Evolutionary conservation across 2,888 invertebrate species (phyloP), one percentile per base, ranked within the genome.

Genomic region (Agonum fuliginosum): DNA sequence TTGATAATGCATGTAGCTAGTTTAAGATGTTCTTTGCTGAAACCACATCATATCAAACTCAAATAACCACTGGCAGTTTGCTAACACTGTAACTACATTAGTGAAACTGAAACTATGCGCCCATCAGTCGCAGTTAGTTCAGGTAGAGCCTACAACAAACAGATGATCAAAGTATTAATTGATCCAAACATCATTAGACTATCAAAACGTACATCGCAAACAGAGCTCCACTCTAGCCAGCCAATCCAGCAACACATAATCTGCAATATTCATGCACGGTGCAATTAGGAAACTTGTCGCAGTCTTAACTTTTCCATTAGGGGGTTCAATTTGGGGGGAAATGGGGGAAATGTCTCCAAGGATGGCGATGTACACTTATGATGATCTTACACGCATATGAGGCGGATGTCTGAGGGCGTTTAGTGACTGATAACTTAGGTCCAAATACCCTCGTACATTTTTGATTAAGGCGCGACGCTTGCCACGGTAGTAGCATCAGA

Each of bases 251-350:
- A 65, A 19, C 62, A 34, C 62, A 37, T 8, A 34, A 67, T 41
- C 20, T 19, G 19, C 67, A 67, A 37, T 67, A 34, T 22, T 67
- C 22, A 41, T 41, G 12, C 20, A 22, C 37, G 67, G 37, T 22
- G 67, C 67, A 67, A 67, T 67, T 67, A 67, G 34, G 17, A 20
- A 67, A 19, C n/a, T 62, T 62, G 62, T 62, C 37, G 27, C 62
- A 20, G 14, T 37, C 67, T 20, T 67, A 67, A 67, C 67, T 67
- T 67, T 67, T 67, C 67, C 67, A 67, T 67, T 67, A 67, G 41
- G 22, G 17, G 30, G 37, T 14, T 34, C 12, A 34, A 17, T 20
- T 19, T 10, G 10, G 22, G 30, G 17, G 17, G n/a, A n/a, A n/a
- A n/a, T n/a, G n/a, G n/a, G n/a, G n/a, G n/a, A n/a, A n/a, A n/a